phyloP scores from a whole-genome alignment of 2,888 invertebrate species.

The Pomacea canaliculata region DNA sequence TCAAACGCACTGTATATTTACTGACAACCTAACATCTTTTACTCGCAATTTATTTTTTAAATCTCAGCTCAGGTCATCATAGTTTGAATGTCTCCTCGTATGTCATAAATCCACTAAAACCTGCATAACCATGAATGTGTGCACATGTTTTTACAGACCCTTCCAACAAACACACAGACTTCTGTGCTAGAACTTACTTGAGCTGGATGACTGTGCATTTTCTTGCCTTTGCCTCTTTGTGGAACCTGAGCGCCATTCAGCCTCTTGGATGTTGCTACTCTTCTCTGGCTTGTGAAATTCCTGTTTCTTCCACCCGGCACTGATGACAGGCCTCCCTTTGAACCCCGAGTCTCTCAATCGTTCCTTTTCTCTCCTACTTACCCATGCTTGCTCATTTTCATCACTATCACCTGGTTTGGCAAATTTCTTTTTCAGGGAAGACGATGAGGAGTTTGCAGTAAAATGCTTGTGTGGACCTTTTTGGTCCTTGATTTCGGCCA shows the following conservation, averaged over 20 bases:
- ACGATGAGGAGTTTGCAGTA: neutral
- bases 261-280: neutral
- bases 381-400: neutral
- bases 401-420: neutral
- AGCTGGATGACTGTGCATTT: neutral
- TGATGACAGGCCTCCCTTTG: neutral
- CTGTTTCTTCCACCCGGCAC: neutral
- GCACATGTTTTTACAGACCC: no score
- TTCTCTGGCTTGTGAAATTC: neutral
- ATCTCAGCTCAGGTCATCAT: no score
- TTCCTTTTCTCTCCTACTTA: neutral
- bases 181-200: neutral
- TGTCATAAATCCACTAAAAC: no score
- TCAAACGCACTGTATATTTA: no score
- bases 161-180: no score
- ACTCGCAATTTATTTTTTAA: no score
- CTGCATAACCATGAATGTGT: no score
- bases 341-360: neutral
- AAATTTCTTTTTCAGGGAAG: slow-evolving; percentile 5
- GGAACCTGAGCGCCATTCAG: neutral
- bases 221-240: neutral
- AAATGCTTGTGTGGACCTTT: neutral
- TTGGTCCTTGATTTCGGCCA: slow-evolving; percentile 20
- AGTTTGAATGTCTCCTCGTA: no score
- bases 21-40: no score